phyloP scores from a whole-genome alignment of 2,888 invertebrate species.

The Taphrorychus bicolor region DNA sequence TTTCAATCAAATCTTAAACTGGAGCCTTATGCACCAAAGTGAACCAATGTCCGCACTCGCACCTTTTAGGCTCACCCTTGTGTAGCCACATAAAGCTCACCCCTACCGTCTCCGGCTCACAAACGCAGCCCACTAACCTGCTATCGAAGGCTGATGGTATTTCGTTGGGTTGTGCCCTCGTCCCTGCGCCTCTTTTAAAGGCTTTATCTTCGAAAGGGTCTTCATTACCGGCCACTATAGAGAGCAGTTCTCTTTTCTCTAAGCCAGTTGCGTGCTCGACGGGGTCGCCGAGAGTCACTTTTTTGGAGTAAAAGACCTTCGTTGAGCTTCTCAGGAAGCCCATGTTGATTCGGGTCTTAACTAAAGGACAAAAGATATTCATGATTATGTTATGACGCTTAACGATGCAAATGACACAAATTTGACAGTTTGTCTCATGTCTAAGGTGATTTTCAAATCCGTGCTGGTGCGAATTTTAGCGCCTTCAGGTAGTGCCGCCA shows the following conservation, averaged over 20 bases:
- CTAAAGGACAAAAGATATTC: too few relatives aligned
- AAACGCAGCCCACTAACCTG: slow-evolving; percentile 93
- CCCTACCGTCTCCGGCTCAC: slow-evolving; percentile 90
- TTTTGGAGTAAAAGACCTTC: too few relatives aligned
- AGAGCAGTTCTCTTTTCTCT: slow-evolving; percentile 89
- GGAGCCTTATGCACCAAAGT: slow-evolving; percentile 83
- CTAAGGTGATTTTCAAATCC: too few relatives aligned
- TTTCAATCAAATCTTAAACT: too few relatives aligned
- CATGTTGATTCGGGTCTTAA: too few relatives aligned
- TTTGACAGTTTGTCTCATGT: too few relatives aligned
- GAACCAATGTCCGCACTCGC: slow-evolving; percentile 97
- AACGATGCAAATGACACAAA: too few relatives aligned
- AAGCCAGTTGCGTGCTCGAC: slow-evolving; percentile 93
- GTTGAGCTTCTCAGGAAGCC: too few relatives aligned
- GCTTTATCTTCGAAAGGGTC: slow-evolving; percentile 87
- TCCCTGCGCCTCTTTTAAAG: slow-evolving; percentile 78
- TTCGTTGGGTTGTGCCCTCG: slow-evolving; percentile 84
- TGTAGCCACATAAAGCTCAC: slow-evolving; percentile 97
- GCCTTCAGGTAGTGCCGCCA: too few relatives aligned
- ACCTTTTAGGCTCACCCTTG: slow-evolving; percentile 87
- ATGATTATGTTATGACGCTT: too few relatives aligned
- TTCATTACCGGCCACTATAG: slow-evolving; percentile 86
- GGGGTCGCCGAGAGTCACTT: slow-evolving; percentile 82
- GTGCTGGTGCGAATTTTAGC: too few relatives aligned
- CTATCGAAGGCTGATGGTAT: slow-evolving; percentile 91